These are phyloP conservation scores for Itoplectis maculator DNA, from an alignment of 2,888 invertebrate species.

Conservation along the genomic window DNA sequence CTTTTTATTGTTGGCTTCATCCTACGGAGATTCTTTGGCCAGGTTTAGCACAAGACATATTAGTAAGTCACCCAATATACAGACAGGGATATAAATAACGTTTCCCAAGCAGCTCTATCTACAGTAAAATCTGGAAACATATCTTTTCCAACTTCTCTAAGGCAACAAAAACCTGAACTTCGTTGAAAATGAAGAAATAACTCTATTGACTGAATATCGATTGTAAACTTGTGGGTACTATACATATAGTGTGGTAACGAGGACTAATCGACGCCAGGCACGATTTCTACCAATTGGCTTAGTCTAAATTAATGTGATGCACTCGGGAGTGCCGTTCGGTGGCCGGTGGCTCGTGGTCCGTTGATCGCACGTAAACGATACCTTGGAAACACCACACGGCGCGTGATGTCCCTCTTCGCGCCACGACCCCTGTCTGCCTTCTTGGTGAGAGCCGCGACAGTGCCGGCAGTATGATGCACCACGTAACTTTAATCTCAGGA, in stretches of 20 bases:
- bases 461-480: conserved; percentile 52
- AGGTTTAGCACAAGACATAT: not conserved
- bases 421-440: conserved; percentile 9
- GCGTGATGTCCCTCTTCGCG: conserved; percentile 26
- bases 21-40: not conserved
- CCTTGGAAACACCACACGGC: conserved; percentile 11
- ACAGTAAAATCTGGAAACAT: too few species aligned
- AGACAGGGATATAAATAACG: too few species aligned
- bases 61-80: not conserved
- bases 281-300: conserved; percentile 59
- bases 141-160: too few species aligned
- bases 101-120: too few species aligned
- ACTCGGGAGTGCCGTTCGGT: conserved; percentile 40
- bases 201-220: too few species aligned
- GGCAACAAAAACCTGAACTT: too few species aligned
- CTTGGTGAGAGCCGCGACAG: conserved; percentile 24
- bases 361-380: conserved; percentile 10
- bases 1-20: conserved; percentile 11
- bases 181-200: too few species aligned
- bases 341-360: conserved; percentile 14
- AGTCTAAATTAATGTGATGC: conserved; percentile 51
- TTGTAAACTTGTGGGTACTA: not conserved
- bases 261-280: conserved; percentile 30
- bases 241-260: not conserved
- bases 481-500: conserved; percentile 66